phyloP scores from a whole-genome alignment of 2,113 vertebrate genomes.

The Phoxinus phoxinus region DNA sequence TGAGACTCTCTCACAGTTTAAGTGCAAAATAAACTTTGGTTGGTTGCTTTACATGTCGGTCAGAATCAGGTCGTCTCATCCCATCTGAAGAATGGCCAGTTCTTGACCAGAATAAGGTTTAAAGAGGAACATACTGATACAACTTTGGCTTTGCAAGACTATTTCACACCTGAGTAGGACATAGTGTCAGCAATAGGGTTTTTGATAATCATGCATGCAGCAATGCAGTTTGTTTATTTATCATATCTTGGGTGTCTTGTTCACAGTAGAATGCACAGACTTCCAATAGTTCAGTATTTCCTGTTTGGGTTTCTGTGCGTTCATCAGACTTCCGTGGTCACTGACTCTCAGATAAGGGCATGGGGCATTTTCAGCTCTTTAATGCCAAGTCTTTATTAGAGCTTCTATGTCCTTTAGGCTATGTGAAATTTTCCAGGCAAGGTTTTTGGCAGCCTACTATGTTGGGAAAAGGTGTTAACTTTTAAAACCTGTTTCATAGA shows the following conservation, averaged over 20 bases:
- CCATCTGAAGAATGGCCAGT: neutral
- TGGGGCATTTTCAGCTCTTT: neutral
- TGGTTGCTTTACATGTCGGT: neutral
- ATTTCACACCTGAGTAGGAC: neutral
- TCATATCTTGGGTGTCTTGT: neutral
- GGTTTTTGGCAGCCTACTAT: neutral
- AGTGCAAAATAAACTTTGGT: neutral
- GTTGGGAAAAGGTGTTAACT: neutral
- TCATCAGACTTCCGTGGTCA: slow-evolving; percentile 31
- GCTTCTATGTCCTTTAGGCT: neutral
- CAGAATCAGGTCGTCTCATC: neutral
- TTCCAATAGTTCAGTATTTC: neutral
- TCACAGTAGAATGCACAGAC: neutral
- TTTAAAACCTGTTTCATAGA: slow-evolving; percentile 27
- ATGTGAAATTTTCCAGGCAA: neutral
- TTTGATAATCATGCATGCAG: neutral
- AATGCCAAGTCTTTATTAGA: neutral
- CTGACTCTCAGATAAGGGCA: slow-evolving; percentile 14
- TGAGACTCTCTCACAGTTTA: neutral
- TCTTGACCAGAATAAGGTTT: neutral
- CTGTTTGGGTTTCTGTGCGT: slow-evolving; percentile 2
- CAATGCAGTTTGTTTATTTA: neutral
- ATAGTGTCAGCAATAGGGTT: neutral
- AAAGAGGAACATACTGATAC: neutral
- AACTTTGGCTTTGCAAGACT: neutral